A percentile compares a stretch with the other conserved stretches of the same genome.
Evolutionary conservation across 1,140 invertebrate species (phyloP).

Genomic region (Latrodectus geometricus): DNA sequence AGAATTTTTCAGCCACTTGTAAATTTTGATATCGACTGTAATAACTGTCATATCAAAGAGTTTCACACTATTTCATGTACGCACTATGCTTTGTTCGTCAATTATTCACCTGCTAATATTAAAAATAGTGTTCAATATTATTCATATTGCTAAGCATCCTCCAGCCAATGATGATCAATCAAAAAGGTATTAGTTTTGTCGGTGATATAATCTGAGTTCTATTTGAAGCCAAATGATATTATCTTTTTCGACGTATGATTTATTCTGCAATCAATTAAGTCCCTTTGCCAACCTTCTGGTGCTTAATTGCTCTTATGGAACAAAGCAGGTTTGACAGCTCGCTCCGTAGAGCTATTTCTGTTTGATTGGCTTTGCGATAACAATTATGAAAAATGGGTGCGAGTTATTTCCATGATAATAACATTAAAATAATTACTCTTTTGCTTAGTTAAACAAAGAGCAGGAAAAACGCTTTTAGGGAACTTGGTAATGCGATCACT

Average conservation of each 20-base stretch:
- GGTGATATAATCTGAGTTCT: background rate
- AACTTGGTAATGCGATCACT: background rate
- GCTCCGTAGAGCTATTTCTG: background rate
- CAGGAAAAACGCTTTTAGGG: background rate
- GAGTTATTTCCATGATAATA: background rate
- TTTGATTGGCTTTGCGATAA: background rate
- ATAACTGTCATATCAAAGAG: too few species aligned
- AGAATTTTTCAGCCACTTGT: too few species aligned
- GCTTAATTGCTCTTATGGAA: background rate
- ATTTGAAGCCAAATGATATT: background rate
- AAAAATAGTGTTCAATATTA: too few species aligned
- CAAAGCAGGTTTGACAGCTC: background rate
- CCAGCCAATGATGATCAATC: too few species aligned
- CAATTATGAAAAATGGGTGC: background rate
- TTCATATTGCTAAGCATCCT: too few species aligned
- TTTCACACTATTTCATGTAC: too few species aligned
- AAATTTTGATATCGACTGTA: too few species aligned
- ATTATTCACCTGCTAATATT: too few species aligned
- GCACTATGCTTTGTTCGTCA: too few species aligned
- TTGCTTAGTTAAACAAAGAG: background rate
- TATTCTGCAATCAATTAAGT: background rate
- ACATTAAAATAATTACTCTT: background rate
- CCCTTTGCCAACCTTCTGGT: background rate
- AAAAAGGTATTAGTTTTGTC: background rate
- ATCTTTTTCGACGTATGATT: background rate